Conservation (phyloP, 2,888 invertebrate genomes). For the Neelides folsomi region DNA sequence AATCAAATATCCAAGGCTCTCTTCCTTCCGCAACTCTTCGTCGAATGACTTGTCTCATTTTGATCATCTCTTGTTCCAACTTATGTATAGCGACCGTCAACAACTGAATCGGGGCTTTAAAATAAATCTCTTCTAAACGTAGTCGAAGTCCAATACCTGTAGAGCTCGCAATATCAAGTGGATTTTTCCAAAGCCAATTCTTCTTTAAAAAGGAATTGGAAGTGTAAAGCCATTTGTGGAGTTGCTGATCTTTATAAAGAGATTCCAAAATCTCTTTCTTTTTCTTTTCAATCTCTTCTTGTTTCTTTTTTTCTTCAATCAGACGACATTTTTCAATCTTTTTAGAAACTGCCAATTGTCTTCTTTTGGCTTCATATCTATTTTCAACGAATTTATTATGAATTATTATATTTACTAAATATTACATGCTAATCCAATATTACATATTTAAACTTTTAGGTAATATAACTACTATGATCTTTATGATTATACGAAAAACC, state of each 20-base stretch:
- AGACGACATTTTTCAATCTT: background rate
- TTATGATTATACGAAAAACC: too few relatives aligned
- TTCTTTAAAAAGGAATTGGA: background rate
- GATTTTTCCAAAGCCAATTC: conserved; percentile 6
- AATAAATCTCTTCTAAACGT: conserved; percentile 25
- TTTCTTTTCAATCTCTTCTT: conserved; percentile 12
- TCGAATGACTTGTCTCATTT: conserved; percentile 28
- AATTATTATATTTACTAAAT: too few relatives aligned
- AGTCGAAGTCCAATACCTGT: conserved; percentile 4
- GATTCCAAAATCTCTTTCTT: conserved; percentile 5
- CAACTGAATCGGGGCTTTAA: conserved; percentile 22
- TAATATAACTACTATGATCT: too few relatives aligned
- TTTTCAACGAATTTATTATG: too few relatives aligned
- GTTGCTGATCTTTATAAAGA: conserved; percentile 1
- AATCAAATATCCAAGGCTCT: too few relatives aligned
- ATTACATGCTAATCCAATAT: too few relatives aligned
- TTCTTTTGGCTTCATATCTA: too few relatives aligned
- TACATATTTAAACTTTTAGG: too few relatives aligned
- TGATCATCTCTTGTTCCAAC: conserved; percentile 23
- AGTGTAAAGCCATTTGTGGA: background rate
- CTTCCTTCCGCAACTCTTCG: conserved; percentile 20
- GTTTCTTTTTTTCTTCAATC: conserved; percentile 11
- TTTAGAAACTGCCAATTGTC: too few relatives aligned
- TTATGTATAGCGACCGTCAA: conserved; percentile 27
- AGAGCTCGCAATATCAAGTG: background rate